Evolutionary conservation across 1,140 invertebrate genomes (phyloP).

Genomic region (Trissolcus basalis): DNA sequence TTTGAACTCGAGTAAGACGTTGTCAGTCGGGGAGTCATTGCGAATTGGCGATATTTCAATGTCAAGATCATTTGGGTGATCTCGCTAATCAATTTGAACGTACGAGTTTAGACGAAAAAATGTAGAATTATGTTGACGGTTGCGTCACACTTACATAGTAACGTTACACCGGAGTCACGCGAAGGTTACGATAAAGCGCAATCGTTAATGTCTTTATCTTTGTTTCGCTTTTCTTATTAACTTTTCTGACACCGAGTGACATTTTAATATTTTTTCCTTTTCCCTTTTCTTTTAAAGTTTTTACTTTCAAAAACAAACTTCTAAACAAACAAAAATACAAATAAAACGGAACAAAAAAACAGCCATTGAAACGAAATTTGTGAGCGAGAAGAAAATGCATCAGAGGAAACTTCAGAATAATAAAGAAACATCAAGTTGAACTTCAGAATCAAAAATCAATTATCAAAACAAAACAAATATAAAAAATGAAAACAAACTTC

Average conservation of each 20-base stretch:
- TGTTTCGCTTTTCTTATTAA: slow-evolving; percentile 15
- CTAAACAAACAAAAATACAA: too few relatives aligned
- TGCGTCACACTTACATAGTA: slow-evolving; percentile 45
- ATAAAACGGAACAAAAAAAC: too few relatives aligned
- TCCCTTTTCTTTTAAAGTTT: too few relatives aligned
- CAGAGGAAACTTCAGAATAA: too few relatives aligned
- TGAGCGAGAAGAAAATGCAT: too few relatives aligned
- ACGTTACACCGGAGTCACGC: slow-evolving; percentile 48
- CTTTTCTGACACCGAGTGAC: background rate
- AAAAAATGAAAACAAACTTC: too few relatives aligned
- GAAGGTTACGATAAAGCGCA: slow-evolving; percentile 51
- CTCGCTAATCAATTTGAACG: slow-evolving; percentile 29
- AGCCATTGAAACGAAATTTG: too few relatives aligned
- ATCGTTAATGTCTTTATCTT: slow-evolving; percentile 1
- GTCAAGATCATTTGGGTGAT: slow-evolving; percentile 30
- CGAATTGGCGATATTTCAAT: slow-evolving; percentile 38
- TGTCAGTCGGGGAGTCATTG: slow-evolving; percentile 1
- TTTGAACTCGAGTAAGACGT: slow-evolving; percentile 47
- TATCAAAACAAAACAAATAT: too few relatives aligned
- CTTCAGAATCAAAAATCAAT: too few relatives aligned
- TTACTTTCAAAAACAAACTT: too few relatives aligned
- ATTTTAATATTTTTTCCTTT: background rate
- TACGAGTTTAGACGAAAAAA: slow-evolving; percentile 29
- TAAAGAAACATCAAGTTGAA: too few relatives aligned
- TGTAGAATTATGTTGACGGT: slow-evolving; percentile 32